These are phyloP conservation scores for Ethmia dodecea DNA, from an alignment of 2,888 invertebrate genomes.

Conservation along the genomic window DNA sequence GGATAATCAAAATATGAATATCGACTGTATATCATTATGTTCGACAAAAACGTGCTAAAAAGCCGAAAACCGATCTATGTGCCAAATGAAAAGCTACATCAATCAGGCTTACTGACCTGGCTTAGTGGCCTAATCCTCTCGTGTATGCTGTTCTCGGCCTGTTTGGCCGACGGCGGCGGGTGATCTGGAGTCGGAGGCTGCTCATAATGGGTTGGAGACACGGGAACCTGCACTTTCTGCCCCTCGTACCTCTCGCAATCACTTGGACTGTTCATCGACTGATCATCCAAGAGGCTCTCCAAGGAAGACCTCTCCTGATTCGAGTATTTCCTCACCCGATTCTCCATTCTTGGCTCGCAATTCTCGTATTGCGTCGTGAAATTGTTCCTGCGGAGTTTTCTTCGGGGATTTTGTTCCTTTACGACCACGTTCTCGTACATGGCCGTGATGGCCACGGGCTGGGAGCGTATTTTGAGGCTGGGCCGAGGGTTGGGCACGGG, in stretches of 20 bases:
- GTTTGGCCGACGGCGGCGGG: constrained; percentile 93
- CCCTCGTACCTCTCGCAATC: constrained; percentile 65
- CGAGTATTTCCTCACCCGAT: constrained; percentile 64
- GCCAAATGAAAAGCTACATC: constrained; percentile 10
- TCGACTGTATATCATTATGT: too few species aligned
- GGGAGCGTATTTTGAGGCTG: constrained; percentile 67
- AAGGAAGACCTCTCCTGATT: constrained; percentile 75
- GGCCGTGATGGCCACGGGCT: constrained; percentile 85
- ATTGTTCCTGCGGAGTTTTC: constrained; percentile 81
- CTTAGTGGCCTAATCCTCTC: constrained; percentile 92
- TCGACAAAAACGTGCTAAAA: too few species aligned
- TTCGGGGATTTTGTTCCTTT: constrained; percentile 83
- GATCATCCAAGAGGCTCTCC: constrained; percentile 79
- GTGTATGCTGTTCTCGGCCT: constrained; percentile 93
- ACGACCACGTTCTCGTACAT: constrained; percentile 85
- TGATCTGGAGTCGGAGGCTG: constrained; percentile 97
- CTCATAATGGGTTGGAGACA: constrained; percentile 92
- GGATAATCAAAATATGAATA: too few species aligned
- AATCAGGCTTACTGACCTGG: constrained; percentile 84
- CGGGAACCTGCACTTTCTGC: constrained; percentile 77
- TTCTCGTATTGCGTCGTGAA: constrained; percentile 80
- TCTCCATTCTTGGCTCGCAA: constrained; percentile 71
- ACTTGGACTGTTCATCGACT: constrained; percentile 71
- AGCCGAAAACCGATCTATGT: too few species aligned
- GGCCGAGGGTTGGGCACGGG: constrained; percentile 65